Evolutionary conservation across 2,797 vertebrate species (phyloP), one percentile per base, ranked within the genome.

Genomic region (Epinephelus coioides): DNA sequence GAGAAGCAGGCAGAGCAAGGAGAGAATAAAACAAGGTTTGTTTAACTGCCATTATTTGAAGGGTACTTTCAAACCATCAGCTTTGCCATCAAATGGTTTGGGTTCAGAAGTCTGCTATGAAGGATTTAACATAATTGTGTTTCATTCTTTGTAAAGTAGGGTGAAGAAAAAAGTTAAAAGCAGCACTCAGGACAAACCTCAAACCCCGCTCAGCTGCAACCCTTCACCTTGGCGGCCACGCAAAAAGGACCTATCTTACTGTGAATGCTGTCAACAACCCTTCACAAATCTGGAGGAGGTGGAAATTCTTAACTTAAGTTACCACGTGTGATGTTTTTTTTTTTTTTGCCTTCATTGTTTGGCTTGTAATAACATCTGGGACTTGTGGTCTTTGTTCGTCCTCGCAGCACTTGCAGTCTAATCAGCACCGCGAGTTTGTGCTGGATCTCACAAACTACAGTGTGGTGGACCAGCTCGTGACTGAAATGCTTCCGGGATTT

Each of bases 241-340:
- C 19, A 95, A 91, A 68, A 96, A 95, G 80, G 90, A 86, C 23
- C 13, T 61, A 55, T 92, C 96, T 0, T 97, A 95, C 79, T 98
- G 97, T 18, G 97, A 98, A 92, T 97, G 96, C 90, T 98, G 97
- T 84, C 93, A 91, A 4, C 90, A 96, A 56, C 79, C 94, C 57
- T 98, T 96, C 34, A 89, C 88, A 34, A 95, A 96, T 76, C 92
- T 97, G 79, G 92, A 94, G 0, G 83, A 92, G 95, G 96, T 97
- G 79, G 89, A 53, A 18, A 21, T 25, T 5, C 63, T 77, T 43
- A 1, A 27, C 38, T 54, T 70, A 44, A 47, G 1, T 43, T 21
- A 5, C 0, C 4, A 57, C 21, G 7, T 18, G 3, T 8, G 2
- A 4, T 57, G 21, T 21, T 21, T 9, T 51, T 43, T 27, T 6